Percentiles rank a stretch among this genome's conserved stretches.
Evolutionary conservation across 2,113 vertebrate genomes (phyloP).

Genomic region (Melospiza georgiana): DNA sequence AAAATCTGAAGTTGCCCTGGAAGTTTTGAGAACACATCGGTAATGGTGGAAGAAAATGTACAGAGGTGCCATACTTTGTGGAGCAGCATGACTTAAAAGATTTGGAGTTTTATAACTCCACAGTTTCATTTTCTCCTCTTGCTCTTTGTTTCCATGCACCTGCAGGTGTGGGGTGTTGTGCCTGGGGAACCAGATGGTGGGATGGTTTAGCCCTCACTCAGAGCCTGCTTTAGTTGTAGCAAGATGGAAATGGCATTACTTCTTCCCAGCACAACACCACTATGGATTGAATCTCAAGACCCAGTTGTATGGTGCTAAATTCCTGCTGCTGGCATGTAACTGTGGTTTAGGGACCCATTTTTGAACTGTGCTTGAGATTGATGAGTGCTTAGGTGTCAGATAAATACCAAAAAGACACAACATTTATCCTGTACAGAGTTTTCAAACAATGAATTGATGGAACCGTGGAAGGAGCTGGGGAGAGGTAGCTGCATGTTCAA

Average conservation of each 20-base stretch:
- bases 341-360: neutral
- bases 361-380: neutral
- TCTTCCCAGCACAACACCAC: neutral
- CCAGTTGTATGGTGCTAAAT: neutral
- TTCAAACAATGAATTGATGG: neutral
- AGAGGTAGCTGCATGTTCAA: neutral
- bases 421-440: neutral
- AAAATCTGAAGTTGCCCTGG: neutral
- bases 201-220: neutral
- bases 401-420: neutral
- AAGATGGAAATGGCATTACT: neutral
- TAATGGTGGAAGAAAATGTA: neutral
- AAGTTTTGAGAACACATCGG: neutral
- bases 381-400: neutral
- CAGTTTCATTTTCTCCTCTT: neutral
- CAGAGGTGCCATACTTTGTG: rapidly evolving
- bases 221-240: neutral
- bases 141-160: neutral
- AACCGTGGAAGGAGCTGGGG: neutral
- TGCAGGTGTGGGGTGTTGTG: neutral
- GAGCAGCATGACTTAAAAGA: neutral
- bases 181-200: neutral
- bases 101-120: neutral
- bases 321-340: neutral
- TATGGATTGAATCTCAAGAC: neutral